A percentile compares a stretch with the other conserved stretches of the same genome.
phyloP scores from a whole-genome alignment of 1,140 invertebrate species.

The Caenorhabditis latens region DNA sequence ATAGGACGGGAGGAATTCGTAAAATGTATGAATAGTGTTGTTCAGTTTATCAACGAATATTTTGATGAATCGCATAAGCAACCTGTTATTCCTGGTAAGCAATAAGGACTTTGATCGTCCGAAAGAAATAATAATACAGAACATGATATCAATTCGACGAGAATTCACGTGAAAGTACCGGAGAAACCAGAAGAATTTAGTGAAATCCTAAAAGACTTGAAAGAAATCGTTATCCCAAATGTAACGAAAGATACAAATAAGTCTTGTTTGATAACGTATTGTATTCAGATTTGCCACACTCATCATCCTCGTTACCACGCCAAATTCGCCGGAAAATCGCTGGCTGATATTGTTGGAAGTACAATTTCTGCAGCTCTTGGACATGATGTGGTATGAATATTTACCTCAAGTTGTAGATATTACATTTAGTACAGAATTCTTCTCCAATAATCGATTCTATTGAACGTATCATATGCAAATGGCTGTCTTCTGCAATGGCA shows the following conservation, averaged over 20 bases:
- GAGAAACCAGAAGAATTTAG: conserved; percentile 18
- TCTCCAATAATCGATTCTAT: conserved; percentile 28
- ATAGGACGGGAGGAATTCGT: conserved; percentile 30
- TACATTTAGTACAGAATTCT: neutral
- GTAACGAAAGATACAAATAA: neutral
- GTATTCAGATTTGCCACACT: conserved; percentile 28
- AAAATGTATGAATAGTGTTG: neutral
- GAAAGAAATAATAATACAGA: neutral
- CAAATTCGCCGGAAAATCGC: conserved; percentile 26
- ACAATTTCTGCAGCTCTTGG: conserved; percentile 36
- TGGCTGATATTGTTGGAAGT: conserved; percentile 32
- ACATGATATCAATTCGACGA: conserved; percentile 5
- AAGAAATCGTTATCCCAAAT: conserved; percentile 27
- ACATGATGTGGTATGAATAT: conserved; percentile 22
- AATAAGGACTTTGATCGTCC: too few species aligned
- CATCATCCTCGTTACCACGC: conserved; percentile 38
- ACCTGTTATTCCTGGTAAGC: conserved; percentile 33
- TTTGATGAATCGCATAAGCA: conserved; percentile 45
- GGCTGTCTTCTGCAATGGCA: conserved; percentile 13
- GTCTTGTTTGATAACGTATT: neutral
- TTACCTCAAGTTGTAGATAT: neutral
- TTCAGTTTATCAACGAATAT: conserved; percentile 38
- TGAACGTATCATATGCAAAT: conserved; percentile 27
- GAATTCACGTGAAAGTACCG: conserved; percentile 16
- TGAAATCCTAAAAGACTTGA: conserved; percentile 33